Evolutionary conservation across 1,140 invertebrate species (phyloP), one percentile per base, ranked within the genome.

Genomic region (Manduca sexta): DNA sequence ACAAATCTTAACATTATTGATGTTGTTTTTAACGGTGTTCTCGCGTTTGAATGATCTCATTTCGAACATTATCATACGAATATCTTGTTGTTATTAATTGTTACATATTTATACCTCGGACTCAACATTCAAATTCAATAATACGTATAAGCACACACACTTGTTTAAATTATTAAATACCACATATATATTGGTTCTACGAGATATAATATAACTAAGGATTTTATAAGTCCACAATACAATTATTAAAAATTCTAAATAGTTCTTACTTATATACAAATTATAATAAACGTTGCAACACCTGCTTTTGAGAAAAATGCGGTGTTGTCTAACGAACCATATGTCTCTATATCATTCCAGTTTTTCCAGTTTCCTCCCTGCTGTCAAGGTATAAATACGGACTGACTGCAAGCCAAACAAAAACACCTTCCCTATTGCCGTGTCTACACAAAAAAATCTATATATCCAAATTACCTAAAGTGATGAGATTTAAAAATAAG

Each of bases 1-100:
- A 77, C 64, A 69, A 73, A 77, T 69, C 71, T 60, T 49, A 59
- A 72, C 67, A 70, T 76, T 82, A 79, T 74, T 74, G 67, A 79
- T 74, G 77, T 69, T 80, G 65, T 80, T 81, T 74, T 73, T 48
- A 41, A 33, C 43, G 43, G 16, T 45, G 14, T 18, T 35, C 16
- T 18, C 29, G 29, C 8, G 13, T 43, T 13, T 21, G 29, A 43
- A 43, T 30, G 29, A 3, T 26, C 21, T 26, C 21, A 26, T 26
- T 8, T 26, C 21, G 21, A 26, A 26, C 8, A n/a, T n/a, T n/a
- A n/a, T n/a, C n/a, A 5, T 26, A 26, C 21, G 21, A n/a, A 26
- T 26, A 26, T 8, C n/a, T 34, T 34, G n/a, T 11, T n/a, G 2
- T 35, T 35, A 11, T n/a, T 35, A n/a, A n/a, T 35, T 35, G 13